Conservation (phyloP, 2,888 invertebrate genomes). For the Metacarcinus magister region DNA sequence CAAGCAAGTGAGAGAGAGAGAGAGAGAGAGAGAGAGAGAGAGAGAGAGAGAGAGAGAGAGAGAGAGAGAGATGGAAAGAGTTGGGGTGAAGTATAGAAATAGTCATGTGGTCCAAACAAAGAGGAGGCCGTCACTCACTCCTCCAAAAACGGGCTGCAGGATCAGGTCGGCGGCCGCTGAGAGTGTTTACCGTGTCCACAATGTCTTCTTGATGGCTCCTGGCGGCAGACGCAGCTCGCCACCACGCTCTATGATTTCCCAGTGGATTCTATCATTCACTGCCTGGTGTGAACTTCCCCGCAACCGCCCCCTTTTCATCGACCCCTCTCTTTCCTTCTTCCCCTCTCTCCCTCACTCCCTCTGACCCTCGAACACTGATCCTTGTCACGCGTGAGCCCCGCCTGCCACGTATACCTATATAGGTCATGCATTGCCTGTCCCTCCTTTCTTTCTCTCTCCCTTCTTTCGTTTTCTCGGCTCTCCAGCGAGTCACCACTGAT, state of each 20-base stretch:
- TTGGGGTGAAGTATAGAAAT: background rate
- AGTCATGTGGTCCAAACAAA: background rate
- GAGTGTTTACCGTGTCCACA: background rate
- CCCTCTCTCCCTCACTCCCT: background rate
- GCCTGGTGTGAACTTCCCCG: background rate
- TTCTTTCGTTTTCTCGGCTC: background rate
- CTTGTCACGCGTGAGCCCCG: background rate
- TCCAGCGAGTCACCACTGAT: background rate
- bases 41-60: background rate
- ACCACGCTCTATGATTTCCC: slow-evolving; percentile 7
- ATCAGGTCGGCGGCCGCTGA: background rate
- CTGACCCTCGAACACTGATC: background rate
- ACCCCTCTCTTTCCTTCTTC: too few species aligned
- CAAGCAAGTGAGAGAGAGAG: background rate
- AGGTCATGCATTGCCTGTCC: too few species aligned
- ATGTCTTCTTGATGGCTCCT: slow-evolving; percentile 26
- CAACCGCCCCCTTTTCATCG: background rate
- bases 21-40: slow-evolving; percentile 5
- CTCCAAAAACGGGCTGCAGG: background rate
- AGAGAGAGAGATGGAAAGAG: background rate
- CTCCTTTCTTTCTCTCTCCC: background rate
- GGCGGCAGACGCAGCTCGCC: background rate
- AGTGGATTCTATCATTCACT: slow-evolving; percentile 14
- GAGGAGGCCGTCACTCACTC: background rate
- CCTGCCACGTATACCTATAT: background rate